phyloP scores from a whole-genome alignment of 2,888 invertebrate species.

The Neoitamus cyanurus region DNA sequence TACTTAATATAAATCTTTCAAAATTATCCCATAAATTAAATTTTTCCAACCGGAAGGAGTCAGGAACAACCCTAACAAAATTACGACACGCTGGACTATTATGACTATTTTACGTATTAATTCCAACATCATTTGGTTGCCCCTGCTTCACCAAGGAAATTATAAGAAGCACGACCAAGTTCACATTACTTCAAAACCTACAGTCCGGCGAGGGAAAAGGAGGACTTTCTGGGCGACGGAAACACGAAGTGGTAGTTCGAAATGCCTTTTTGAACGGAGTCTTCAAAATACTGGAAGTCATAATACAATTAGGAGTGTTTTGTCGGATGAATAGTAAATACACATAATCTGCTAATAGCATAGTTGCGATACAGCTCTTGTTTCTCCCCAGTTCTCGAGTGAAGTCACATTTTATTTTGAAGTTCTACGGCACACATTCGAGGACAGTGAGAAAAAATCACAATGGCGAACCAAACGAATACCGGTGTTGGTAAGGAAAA shows the following conservation, averaged over 20 bases:
- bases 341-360: not conserved
- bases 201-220: not conserved
- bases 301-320: slow-evolving; percentile 33
- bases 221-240: slow-evolving; percentile 44
- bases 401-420: slow-evolving; percentile 44
- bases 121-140: not conserved
- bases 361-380: not conserved
- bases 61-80: too few species aligned
- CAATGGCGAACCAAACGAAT: slow-evolving; percentile 88
- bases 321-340: slow-evolving; percentile 26
- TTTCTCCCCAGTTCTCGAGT: slow-evolving; percentile 31
- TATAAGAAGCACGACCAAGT: not conserved
- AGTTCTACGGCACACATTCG: slow-evolving; percentile 35
- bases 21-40: too few species aligned
- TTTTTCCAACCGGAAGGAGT: not conserved
- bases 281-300: slow-evolving; percentile 13
- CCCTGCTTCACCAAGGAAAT: not conserved
- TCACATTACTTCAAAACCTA: slow-evolving; percentile 10
- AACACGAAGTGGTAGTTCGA: slow-evolving; percentile 46
- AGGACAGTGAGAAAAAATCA: slow-evolving; percentile 54
- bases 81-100: too few species aligned
- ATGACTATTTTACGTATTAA: too few species aligned
- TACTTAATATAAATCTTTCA: too few species aligned
- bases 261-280: slow-evolving; percentile 39
- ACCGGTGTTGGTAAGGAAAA: slow-evolving; percentile 86